phyloP scores from a whole-genome alignment of 2,888 invertebrate species.

The Steinernema hermaphroditum region DNA sequence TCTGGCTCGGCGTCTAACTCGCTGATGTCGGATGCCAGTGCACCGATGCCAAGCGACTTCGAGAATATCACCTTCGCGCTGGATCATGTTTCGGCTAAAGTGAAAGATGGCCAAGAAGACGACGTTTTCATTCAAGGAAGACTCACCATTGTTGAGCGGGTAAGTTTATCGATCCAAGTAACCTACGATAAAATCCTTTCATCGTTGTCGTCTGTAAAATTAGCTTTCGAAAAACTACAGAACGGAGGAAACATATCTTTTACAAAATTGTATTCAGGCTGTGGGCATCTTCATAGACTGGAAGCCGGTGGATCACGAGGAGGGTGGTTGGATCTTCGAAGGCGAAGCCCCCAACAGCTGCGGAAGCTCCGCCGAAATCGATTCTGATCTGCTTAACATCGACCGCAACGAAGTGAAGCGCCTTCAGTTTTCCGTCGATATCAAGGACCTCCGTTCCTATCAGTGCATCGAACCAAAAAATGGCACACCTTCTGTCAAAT shows the following conservation, averaged over 20 bases:
- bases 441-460: slow-evolving; percentile 63
- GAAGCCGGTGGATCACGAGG: slow-evolving; percentile 48
- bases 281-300: slow-evolving; percentile 64
- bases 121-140: slow-evolving; percentile 19
- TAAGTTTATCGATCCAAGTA: too few relatives aligned
- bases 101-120: slow-evolving; percentile 18
- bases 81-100: slow-evolving; percentile 2
- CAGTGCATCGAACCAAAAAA: slow-evolving; percentile 53
- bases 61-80: background rate
- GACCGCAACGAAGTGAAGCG: slow-evolving; percentile 19
- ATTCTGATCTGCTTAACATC: slow-evolving; percentile 34
- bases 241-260: too few relatives aligned
- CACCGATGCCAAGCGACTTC: background rate
- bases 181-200: too few relatives aligned
- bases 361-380: slow-evolving; percentile 21
- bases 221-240: too few relatives aligned
- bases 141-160: slow-evolving; percentile 9
- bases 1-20: background rate
- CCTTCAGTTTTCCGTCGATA: slow-evolving; percentile 56
- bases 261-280: too few relatives aligned
- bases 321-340: slow-evolving; percentile 49
- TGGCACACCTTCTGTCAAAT: slow-evolving; percentile 64
- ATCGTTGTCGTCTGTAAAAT: too few relatives aligned
- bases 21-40: background rate
- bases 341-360: slow-evolving; percentile 32